Percentiles rank a stretch among this genome's conserved stretches.
These are phyloP conservation scores for Vicugna pacos DNA, from an alignment of 2,113 vertebrate genomes.

Conservation along the genomic window DNA sequence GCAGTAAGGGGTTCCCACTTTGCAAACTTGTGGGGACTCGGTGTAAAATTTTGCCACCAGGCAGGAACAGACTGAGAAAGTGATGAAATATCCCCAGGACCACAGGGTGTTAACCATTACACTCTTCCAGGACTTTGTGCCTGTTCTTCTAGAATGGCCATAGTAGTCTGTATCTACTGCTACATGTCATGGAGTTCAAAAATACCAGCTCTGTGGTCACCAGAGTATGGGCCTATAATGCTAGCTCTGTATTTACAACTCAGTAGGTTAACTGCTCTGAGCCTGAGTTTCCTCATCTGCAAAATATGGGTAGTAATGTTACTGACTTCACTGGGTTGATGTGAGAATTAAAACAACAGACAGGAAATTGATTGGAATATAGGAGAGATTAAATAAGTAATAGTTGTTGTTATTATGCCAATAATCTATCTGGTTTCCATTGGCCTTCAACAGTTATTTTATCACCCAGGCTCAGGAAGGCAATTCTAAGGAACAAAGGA, in stretches of 20 bases:
- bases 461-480: neutral
- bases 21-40: neutral
- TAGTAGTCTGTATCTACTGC: neutral
- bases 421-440: neutral
- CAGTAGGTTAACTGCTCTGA: neutral
- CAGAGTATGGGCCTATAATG: neutral
- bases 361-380: neutral
- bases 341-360: slow-evolving; percentile 6
- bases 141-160: neutral
- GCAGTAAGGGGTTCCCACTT: neutral
- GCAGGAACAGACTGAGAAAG: neutral
- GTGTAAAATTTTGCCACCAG: neutral
- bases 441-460: slow-evolving; percentile 34
- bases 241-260: neutral
- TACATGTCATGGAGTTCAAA: neutral
- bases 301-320: neutral
- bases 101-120: neutral
- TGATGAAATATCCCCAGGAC: neutral
- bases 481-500: neutral
- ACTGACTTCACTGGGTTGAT: neutral
- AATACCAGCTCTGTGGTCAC: neutral
- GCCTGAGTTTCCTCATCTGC: neutral
- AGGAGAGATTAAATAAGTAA: neutral
- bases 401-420: neutral
- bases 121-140: neutral